phyloP scores from a whole-genome alignment of 1,140 invertebrate genomes.

The Apis dorsata region DNA sequence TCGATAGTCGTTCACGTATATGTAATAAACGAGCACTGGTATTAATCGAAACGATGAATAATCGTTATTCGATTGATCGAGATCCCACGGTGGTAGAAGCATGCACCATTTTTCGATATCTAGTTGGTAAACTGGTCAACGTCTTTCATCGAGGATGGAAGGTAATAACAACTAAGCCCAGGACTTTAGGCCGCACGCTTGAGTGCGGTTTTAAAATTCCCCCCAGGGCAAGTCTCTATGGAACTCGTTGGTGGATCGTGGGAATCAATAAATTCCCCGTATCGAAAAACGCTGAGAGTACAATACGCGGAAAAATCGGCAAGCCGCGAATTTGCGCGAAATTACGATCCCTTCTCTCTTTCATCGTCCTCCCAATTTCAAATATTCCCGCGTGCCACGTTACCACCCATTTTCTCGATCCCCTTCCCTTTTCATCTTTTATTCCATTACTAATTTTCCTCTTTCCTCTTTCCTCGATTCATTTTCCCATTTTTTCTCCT shows the following conservation, averaged over 20 bases:
- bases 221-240: constrained; percentile 3
- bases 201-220: constrained; percentile 44
- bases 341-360: constrained; percentile 8
- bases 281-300: constrained; percentile 23
- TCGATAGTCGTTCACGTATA: too few species aligned
- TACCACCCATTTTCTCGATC: background rate
- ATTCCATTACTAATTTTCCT: too few species aligned
- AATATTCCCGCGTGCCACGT: background rate
- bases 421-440: too few species aligned
- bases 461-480: background rate
- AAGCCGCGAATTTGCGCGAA: constrained; percentile 9
- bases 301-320: constrained; percentile 29
- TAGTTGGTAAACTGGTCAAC: constrained; percentile 6
- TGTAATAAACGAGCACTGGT: too few species aligned
- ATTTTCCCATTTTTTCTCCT: too few species aligned
- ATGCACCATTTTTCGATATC: background rate
- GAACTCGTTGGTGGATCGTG: constrained; percentile 32
- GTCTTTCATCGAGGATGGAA: background rate
- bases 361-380: constrained; percentile 12
- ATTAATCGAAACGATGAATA: too few species aligned
- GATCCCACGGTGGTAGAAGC: too few species aligned
- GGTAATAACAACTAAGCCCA: constrained; percentile 34
- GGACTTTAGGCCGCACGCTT: constrained; percentile 26
- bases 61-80: too few species aligned
- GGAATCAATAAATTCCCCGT: constrained; percentile 46